phyloP scores from a whole-genome alignment of 2,113 vertebrate genomes.

The Antechinus stuartii region DNA sequence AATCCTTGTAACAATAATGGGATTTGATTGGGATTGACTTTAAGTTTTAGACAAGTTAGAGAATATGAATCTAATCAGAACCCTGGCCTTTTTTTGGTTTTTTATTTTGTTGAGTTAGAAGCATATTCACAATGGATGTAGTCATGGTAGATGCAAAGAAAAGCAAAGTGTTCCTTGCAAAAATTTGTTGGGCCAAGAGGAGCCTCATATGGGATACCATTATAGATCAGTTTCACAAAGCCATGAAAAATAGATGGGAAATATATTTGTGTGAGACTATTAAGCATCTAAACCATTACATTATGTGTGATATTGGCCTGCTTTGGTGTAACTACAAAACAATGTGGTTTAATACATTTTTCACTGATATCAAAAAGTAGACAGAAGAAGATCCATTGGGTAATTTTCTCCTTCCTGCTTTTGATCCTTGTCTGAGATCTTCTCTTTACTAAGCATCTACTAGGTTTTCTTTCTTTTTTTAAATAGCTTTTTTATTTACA shows the following conservation, averaged over 20 bases:
- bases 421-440: constrained; percentile 35
- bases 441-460: neutral
- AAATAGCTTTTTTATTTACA: too few species aligned
- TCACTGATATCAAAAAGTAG: constrained; percentile 22
- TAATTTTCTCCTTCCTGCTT: constrained; percentile 23
- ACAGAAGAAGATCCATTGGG: neutral
- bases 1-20: constrained; percentile 35
- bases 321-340: constrained; percentile 21
- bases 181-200: constrained; percentile 62
- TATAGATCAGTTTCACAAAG: constrained; percentile 72
- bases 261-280: constrained; percentile 61
- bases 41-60: constrained; percentile 51
- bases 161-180: constrained; percentile 52
- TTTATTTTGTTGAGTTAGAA: constrained; percentile 59
- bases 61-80: constrained; percentile 54
- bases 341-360: neutral
- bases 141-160: constrained; percentile 48
- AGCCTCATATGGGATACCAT: constrained; percentile 64
- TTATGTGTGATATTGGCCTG: constrained; percentile 50
- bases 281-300: constrained; percentile 62
- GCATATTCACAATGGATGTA: constrained; percentile 25
- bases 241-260: constrained; percentile 79
- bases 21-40: constrained; percentile 52
- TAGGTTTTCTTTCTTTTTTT: neutral
- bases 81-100: constrained; percentile 49